phyloP scores from a whole-genome alignment of 2,888 invertebrate genomes.

The Hemaris fuciformis region DNA sequence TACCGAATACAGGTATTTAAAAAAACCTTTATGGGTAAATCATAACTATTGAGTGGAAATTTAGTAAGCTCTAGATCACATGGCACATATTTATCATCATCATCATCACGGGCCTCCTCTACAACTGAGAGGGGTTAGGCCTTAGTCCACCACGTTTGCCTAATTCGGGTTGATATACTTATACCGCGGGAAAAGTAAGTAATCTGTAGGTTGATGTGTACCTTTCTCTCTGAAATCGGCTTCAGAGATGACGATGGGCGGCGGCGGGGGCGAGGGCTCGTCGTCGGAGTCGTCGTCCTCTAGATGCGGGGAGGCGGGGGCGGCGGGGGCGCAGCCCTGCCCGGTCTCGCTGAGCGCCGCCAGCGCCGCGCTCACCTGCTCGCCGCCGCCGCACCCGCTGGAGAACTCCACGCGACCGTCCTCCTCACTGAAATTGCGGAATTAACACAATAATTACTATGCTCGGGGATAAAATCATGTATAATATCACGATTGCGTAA shows the following conservation, averaged over 20 bases:
- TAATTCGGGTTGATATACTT: neutral
- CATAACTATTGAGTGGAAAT: no score
- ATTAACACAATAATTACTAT: no score
- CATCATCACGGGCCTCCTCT: no score
- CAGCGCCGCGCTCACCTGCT: constrained; percentile 44
- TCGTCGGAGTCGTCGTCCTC: constrained; percentile 45
- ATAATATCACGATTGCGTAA: no score
- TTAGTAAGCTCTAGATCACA: no score
- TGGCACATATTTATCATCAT: no score
- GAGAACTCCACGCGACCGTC: constrained; percentile 45
- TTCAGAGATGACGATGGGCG: constrained; percentile 71
- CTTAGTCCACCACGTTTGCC: no score
- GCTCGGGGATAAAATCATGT: no score
- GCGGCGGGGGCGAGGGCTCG: constrained; percentile 45
- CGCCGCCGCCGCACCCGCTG: constrained; percentile 47
- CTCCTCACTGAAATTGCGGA: constrained; percentile 42
- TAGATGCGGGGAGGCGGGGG: neutral
- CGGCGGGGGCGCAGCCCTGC: constrained; percentile 5
- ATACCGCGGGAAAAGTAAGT: no score
- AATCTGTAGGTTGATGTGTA: constrained; percentile 29
- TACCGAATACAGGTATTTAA: no score
- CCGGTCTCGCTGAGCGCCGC: constrained; percentile 30
- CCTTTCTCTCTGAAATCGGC: constrained; percentile 76
- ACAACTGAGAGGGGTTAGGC: no score
- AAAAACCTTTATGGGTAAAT: no score